Percentiles rank a stretch among this genome's conserved stretches.
Conservation (phyloP, 2,113 vertebrate genomes). For the Zapornia atra region DNA sequence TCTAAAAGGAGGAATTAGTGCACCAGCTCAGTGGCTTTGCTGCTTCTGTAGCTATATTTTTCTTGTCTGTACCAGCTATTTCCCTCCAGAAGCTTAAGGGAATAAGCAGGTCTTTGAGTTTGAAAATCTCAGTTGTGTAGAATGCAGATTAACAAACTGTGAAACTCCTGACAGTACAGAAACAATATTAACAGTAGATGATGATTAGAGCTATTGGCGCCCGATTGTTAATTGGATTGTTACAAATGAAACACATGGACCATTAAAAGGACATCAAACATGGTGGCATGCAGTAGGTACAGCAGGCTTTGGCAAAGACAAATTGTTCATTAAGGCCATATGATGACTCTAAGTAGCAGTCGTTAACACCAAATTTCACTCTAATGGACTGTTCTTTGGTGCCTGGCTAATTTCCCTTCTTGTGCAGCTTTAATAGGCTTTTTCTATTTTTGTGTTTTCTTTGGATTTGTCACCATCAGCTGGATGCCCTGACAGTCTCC, state of each 20-base stretch:
- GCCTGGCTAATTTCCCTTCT: conserved; percentile 34
- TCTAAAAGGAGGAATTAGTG: neutral
- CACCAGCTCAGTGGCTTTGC: neutral
- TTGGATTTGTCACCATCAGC: neutral
- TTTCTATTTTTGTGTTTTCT: neutral
- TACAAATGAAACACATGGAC: conserved; percentile 42
- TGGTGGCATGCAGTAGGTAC: conserved; percentile 19
- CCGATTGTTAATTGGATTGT: conserved; percentile 43
- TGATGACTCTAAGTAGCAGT: neutral
- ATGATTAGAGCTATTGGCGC: conserved; percentile 26
- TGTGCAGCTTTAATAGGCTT: neutral
- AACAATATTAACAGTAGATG: conserved; percentile 43
- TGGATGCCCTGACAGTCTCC: neutral
- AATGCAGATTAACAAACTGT: neutral
- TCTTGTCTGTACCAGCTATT: neutral
- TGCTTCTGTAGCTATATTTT: neutral
- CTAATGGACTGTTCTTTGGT: conserved; percentile 16
- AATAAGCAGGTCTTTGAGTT: neutral
- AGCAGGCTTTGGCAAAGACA: conserved; percentile 51
- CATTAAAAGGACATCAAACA: conserved; percentile 65
- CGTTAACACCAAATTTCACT: conserved; percentile 36
- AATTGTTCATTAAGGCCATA: conserved; percentile 53
- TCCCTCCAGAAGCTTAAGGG: neutral
- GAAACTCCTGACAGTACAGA: conserved; percentile 1
- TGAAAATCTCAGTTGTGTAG: conserved; percentile 23